A percentile compares a stretch with the other conserved stretches of the same genome.
phyloP scores from a whole-genome alignment of 2,888 invertebrate species.

The Napeogenes inachia region DNA sequence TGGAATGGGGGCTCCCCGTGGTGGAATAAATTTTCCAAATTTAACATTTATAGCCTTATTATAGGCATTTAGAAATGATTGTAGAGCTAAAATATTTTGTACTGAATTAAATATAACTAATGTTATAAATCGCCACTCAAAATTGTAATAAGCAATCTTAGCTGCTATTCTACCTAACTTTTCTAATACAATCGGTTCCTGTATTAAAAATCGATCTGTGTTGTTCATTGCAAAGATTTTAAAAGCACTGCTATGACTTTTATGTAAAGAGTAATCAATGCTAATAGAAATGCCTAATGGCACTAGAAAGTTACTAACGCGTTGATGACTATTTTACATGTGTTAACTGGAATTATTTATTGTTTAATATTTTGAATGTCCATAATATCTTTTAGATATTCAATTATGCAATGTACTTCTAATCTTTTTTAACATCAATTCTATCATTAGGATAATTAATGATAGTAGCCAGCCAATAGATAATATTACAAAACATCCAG shows the following conservation, averaged over 20 bases:
- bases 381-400: background rate
- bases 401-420: no score
- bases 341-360: slow-evolving; percentile 12
- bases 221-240: slow-evolving; percentile 23
- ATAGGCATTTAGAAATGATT: slow-evolving; percentile 45
- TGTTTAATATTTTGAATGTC: background rate
- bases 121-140: slow-evolving; percentile 52
- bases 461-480: slow-evolving; percentile 51
- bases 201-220: slow-evolving; percentile 29
- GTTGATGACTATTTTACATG: slow-evolving; percentile 27
- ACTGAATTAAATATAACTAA: slow-evolving; percentile 42
- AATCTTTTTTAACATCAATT: slow-evolving; percentile 38
- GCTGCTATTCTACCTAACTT: slow-evolving; percentile 46
- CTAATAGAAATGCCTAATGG: slow-evolving; percentile 9
- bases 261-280: slow-evolving; percentile 1
- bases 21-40: slow-evolving; percentile 38
- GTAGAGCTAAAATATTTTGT: slow-evolving; percentile 36
- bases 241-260: slow-evolving; percentile 2
- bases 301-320: slow-evolving; percentile 9
- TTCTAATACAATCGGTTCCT: slow-evolving; percentile 30
- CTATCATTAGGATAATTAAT: slow-evolving; percentile 43
- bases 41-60: slow-evolving; percentile 42
- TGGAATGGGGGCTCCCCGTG: slow-evolving; percentile 29
- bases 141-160: slow-evolving; percentile 52
- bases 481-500: slow-evolving; percentile 56